Evolutionary conservation across 2,797 vertebrate genomes (phyloP).

Genomic region (Pygocentrus nattereri): DNA sequence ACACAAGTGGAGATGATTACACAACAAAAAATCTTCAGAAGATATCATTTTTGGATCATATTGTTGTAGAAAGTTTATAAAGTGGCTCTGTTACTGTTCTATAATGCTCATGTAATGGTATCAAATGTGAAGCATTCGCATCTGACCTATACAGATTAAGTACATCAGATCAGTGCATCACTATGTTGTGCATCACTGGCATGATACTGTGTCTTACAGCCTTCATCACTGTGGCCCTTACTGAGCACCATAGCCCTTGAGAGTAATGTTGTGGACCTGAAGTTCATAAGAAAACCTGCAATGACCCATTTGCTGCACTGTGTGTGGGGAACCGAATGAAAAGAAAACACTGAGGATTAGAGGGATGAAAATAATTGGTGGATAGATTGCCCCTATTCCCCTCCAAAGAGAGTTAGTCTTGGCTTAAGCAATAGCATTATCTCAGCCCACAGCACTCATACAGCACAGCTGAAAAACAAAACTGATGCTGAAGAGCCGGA

Average conservation of each 20-base stretch:
- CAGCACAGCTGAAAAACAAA: neutral
- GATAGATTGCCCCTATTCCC: neutral
- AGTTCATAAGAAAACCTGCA: slow-evolving; percentile 9
- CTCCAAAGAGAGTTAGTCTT: slow-evolving; percentile 3
- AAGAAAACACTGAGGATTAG: slow-evolving; percentile 3
- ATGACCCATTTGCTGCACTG: slow-evolving; percentile 28
- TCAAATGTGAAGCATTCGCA: neutral
- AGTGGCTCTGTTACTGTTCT: no score
- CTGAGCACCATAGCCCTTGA: neutral
- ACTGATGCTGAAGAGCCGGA: no score
- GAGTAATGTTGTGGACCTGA: neutral
- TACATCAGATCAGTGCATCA: neutral
- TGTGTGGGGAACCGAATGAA: slow-evolving; percentile 15
- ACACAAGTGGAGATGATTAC: no score
- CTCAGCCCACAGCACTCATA: neutral
- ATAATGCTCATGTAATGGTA: neutral
- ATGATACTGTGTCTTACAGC: neutral
- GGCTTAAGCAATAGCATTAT: neutral
- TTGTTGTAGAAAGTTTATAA: no score
- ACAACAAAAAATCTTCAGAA: no score
- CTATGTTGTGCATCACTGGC: no score
- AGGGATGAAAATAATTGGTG: slow-evolving; percentile 7
- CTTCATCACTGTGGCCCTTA: slow-evolving; percentile 1
- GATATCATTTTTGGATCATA: no score
- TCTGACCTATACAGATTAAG: neutral